Evolutionary conservation across 1,140 invertebrate genomes (phyloP).

Genomic region (Zaprionus nigranus): DNA sequence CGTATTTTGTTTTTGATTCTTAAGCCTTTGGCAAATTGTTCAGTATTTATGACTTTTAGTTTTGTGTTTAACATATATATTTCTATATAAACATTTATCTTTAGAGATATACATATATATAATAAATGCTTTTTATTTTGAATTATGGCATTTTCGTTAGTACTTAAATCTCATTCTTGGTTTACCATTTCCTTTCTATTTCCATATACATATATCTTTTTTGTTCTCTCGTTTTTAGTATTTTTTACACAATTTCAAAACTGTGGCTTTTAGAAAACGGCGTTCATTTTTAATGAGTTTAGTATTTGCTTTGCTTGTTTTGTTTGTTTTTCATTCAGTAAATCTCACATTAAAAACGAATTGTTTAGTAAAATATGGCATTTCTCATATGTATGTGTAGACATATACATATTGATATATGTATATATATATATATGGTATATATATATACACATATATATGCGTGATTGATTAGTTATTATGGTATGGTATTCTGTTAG

Average conservation of each 20-base stretch:
- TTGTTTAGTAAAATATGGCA: constrained; percentile 75
- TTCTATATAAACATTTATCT: constrained; percentile 46
- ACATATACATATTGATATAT: constrained; percentile 34
- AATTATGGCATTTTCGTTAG: constrained; percentile 80
- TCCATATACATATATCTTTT: constrained; percentile 9
- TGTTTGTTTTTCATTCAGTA: constrained; percentile 76
- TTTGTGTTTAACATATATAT: constrained; percentile 69
- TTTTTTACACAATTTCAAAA: constrained; percentile 82
- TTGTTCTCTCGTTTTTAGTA: constrained; percentile 24
- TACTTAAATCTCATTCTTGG: constrained; percentile 61
- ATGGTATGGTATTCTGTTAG: constrained; percentile 48
- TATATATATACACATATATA: constrained; percentile 30
- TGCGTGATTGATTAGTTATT: constrained; percentile 24
- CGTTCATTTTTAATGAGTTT: constrained; percentile 81
- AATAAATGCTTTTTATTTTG: constrained; percentile 77
- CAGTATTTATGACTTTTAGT: constrained; percentile 78
- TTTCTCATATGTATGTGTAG: constrained; percentile 63
- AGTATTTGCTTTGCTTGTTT: constrained; percentile 70
- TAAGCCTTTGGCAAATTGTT: constrained; percentile 82
- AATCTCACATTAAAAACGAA: constrained; percentile 70
- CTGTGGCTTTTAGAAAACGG: constrained; percentile 81
- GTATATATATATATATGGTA: constrained; percentile 22
- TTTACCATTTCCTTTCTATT: constrained; percentile 33
- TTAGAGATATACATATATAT: constrained; percentile 44
- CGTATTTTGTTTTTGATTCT: constrained; percentile 65